Conservation (phyloP, 2,113 vertebrate species). For the Meriones unguiculatus region DNA sequence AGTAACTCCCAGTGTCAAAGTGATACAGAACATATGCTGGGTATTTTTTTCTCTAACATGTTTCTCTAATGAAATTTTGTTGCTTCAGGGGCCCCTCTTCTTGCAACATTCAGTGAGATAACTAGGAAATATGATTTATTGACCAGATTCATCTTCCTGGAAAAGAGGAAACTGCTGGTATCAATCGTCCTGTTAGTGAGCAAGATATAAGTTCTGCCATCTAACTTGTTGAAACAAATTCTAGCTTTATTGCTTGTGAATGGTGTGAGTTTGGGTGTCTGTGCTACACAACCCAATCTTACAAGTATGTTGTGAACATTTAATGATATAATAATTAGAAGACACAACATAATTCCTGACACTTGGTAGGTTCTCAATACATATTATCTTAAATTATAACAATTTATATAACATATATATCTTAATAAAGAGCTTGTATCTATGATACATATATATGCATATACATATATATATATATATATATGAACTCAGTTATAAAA, state of each 20-base stretch:
- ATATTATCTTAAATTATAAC: constrained; percentile 52
- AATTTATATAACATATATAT: neutral
- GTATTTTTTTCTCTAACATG: constrained; percentile 33
- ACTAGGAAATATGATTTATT: constrained; percentile 27
- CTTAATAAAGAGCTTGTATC: constrained; percentile 29
- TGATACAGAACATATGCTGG: neutral
- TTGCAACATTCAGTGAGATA: constrained; percentile 47
- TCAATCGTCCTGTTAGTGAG: neutral
- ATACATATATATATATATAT: constrained; percentile 14
- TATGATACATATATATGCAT: constrained; percentile 39
- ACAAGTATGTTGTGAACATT: constrained; percentile 57
- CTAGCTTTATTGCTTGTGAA: constrained; percentile 2
- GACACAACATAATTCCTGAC: constrained; percentile 11
- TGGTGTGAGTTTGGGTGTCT: neutral
- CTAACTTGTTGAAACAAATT: constrained; percentile 49
- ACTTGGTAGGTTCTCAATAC: constrained; percentile 41
- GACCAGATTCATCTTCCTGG: constrained; percentile 19
- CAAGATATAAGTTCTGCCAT: neutral
- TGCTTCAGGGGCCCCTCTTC: constrained; percentile 11
- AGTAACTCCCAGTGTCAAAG: constrained; percentile 21
- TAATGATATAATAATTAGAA: constrained; percentile 46
- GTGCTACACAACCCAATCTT: neutral
- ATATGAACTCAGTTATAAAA: constrained; percentile 26
- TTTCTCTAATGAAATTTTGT: constrained; percentile 55
- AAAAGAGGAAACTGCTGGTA: neutral